phyloP scores from a whole-genome alignment of 2,113 vertebrate genomes.

The Platichthys stellatus region DNA sequence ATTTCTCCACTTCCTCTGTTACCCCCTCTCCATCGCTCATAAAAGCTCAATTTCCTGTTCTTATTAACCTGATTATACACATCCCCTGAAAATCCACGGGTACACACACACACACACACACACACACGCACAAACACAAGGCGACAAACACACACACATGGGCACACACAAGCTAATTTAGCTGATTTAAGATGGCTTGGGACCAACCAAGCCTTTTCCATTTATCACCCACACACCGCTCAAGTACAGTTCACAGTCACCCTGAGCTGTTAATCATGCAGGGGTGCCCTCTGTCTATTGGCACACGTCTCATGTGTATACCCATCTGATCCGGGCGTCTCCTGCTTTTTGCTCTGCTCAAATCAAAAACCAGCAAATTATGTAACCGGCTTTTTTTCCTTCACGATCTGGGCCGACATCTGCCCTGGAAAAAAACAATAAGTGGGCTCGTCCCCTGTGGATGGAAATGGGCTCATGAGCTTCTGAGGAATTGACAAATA shows the following conservation, averaged over 20 bases:
- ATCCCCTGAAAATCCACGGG: slow-evolving; percentile 49
- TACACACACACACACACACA: slow-evolving; percentile 28
- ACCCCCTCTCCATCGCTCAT: slow-evolving; percentile 47
- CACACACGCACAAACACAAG: slow-evolving; percentile 12
- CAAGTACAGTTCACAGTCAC: slow-evolving; percentile 50
- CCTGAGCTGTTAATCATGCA: slow-evolving; percentile 38
- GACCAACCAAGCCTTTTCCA: slow-evolving; percentile 66
- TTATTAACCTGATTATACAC: slow-evolving; percentile 72
- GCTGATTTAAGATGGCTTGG: slow-evolving; percentile 71
- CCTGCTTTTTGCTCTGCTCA: slow-evolving; percentile 10
- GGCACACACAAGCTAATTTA: slow-evolving; percentile 49
- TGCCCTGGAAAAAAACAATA: slow-evolving; percentile 56
- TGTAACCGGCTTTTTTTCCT: slow-evolving; percentile 19
- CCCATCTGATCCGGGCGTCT: slow-evolving; percentile 31
- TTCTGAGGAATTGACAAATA: slow-evolving; percentile 32
- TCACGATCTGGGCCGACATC: slow-evolving; percentile 37
- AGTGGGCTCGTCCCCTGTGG: slow-evolving; percentile 29
- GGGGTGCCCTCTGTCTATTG: slow-evolving; percentile 23
- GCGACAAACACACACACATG: slow-evolving; percentile 11
- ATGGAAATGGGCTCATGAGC: slow-evolving; percentile 52
- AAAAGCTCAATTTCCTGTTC: slow-evolving; percentile 72
- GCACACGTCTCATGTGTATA: slow-evolving; percentile 9
- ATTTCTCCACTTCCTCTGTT: slow-evolving; percentile 52
- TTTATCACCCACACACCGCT: slow-evolving; percentile 63
- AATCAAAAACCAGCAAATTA: slow-evolving; percentile 43